These are phyloP conservation scores for Laspeyria flexula DNA, from an alignment of 2,888 invertebrate genomes.

Conservation along the genomic window DNA sequence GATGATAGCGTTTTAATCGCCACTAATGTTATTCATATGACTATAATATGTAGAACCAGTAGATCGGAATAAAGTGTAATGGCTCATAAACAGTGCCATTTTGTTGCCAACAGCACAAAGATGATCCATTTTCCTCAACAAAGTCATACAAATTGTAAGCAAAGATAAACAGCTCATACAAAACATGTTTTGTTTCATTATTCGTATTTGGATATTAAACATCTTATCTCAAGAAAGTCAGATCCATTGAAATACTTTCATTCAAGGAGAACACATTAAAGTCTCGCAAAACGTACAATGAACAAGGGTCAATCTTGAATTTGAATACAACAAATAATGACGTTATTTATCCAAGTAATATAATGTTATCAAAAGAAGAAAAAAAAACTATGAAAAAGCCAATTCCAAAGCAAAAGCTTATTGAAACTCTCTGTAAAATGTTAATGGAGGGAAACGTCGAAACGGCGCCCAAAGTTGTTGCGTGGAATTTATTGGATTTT, in stretches of 20 bases:
- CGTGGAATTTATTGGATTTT: conserved; percentile 31
- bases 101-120: conserved; percentile 15
- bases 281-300: conserved; percentile 29
- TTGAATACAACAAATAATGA: conserved; percentile 41
- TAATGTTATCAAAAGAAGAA: conserved; percentile 36
- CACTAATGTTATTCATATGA: not conserved
- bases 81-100: conserved; percentile 26
- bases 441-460: conserved; percentile 46
- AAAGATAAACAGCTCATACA: conserved; percentile 19
- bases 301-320: conserved; percentile 34
- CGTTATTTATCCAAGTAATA: conserved; percentile 43
- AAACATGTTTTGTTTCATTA: conserved; percentile 28
- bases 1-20: conserved; percentile 7
- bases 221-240: conserved; percentile 28
- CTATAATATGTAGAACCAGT: conserved; percentile 1
- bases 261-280: conserved; percentile 32
- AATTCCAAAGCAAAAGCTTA: conserved; percentile 50
- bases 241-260: conserved; percentile 22
- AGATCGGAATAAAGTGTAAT: conserved; percentile 28
- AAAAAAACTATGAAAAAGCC: conserved; percentile 45
- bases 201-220: conserved; percentile 25
- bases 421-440: conserved; percentile 52
- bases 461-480: conserved; percentile 38
- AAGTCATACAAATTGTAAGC: conserved; percentile 21
- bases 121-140: conserved; percentile 21